Evolutionary conservation across 2,888 invertebrate species (phyloP).

Genomic region (Heteromurus nitidus): DNA sequence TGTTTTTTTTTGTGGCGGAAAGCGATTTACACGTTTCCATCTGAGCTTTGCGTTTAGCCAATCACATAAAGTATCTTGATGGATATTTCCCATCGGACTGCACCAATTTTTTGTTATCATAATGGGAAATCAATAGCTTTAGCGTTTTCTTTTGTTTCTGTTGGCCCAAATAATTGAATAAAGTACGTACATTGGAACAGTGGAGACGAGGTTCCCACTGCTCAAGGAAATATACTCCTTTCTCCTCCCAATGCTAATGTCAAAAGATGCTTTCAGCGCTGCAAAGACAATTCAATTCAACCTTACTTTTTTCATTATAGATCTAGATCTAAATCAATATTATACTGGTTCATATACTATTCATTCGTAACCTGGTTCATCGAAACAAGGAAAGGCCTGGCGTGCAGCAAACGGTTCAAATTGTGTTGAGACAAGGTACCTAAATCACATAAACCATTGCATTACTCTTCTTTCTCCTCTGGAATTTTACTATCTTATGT

Average conservation of each 20-base stretch:
- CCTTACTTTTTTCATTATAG: neutral
- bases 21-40: neutral
- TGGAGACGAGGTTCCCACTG: slow-evolving; percentile 64
- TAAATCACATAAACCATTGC: too few relatives aligned
- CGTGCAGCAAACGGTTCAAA: slow-evolving; percentile 63
- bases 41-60: neutral
- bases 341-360: too few relatives aligned
- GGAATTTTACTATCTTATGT: too few relatives aligned
- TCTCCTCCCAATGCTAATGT: slow-evolving; percentile 67
- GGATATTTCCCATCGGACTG: slow-evolving; percentile 5
- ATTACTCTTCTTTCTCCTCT: too few relatives aligned
- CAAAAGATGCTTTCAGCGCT: slow-evolving; percentile 68
- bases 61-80: slow-evolving; percentile 4
- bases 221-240: slow-evolving; percentile 63
- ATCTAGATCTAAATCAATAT: too few relatives aligned
- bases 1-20: neutral
- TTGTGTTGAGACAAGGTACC: slow-evolving; percentile 66
- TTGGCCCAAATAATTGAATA: too few relatives aligned
- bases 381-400: slow-evolving; percentile 71
- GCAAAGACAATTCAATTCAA: neutral
- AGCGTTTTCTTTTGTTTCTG: slow-evolving; percentile 11
- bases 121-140: slow-evolving; percentile 46
- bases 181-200: slow-evolving; percentile 67
- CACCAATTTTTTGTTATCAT: slow-evolving; percentile 5
- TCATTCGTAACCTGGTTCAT: slow-evolving; percentile 65